Evolutionary conservation across 1,140 invertebrate genomes (phyloP).

Genomic region (Lucilia sericata): DNA sequence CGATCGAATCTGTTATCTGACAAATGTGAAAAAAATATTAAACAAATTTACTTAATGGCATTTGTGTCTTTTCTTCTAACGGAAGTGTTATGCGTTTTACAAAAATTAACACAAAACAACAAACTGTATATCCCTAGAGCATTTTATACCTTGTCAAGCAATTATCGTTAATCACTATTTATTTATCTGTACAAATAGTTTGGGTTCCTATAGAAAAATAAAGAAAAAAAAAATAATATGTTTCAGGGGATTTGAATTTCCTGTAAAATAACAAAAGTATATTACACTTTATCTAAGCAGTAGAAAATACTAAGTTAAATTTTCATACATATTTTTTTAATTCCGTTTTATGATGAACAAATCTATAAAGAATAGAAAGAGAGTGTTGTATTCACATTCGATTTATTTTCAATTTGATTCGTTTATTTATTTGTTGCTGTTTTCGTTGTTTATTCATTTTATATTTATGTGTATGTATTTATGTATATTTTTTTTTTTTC

Average conservation of each 20-base stretch:
- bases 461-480: not conserved
- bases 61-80: too few relatives aligned
- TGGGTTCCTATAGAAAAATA: not conserved
- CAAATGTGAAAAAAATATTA: too few relatives aligned
- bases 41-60: too few relatives aligned
- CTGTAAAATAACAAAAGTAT: too few relatives aligned
- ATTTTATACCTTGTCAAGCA: too few relatives aligned
- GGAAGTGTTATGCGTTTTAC: not conserved
- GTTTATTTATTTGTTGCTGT: not conserved
- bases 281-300: not conserved
- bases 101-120: not conserved
- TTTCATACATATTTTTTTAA: not conserved
- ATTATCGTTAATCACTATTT: too few relatives aligned
- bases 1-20: too few relatives aligned
- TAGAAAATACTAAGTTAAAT: not conserved
- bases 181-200: too few relatives aligned
- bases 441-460: not conserved
- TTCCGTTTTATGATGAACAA: constrained; percentile 2
- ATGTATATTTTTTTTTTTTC: not conserved
- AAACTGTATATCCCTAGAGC: too few relatives aligned
- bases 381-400: constrained; percentile 30
- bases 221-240: not conserved
- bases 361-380: not conserved
- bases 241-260: not conserved
- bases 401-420: constrained; percentile 37